Conservation (phyloP, 2,888 invertebrate genomes). For the Drosophila koepferae region DNA sequence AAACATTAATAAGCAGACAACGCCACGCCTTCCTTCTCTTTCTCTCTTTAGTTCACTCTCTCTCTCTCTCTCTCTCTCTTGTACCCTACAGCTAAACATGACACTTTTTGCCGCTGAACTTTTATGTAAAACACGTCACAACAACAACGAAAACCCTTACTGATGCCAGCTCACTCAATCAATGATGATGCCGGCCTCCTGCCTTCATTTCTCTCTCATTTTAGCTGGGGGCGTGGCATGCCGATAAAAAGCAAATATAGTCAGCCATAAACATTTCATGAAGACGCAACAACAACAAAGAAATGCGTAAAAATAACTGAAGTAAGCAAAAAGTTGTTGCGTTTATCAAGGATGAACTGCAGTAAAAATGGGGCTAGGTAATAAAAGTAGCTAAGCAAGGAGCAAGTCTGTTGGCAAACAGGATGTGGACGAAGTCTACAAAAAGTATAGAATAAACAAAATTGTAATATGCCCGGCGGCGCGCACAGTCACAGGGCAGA, state of each 20-base stretch:
- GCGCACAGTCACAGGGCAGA: neutral
- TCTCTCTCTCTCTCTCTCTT: neutral
- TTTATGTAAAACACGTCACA: constrained; percentile 59
- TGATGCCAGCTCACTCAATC: constrained; percentile 41
- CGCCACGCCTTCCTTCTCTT: neutral
- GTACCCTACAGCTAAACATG: constrained; percentile 41
- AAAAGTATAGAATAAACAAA: constrained; percentile 41
- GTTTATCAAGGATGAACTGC: constrained; percentile 62
- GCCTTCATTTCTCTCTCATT: neutral
- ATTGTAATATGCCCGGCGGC: constrained; percentile 59
- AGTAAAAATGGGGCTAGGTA: constrained; percentile 68
- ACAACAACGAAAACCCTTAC: constrained; percentile 7
- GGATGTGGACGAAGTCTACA: constrained; percentile 3
- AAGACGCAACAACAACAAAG: constrained; percentile 53
- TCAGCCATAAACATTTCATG: constrained; percentile 75
- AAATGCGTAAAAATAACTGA: constrained; percentile 61
- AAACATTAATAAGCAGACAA: constrained; percentile 54
- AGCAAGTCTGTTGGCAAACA: constrained; percentile 7
- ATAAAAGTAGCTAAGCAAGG: constrained; percentile 52
- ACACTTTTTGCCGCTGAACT: constrained; percentile 51
- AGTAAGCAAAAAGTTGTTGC: constrained; percentile 52
- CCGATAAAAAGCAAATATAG: constrained; percentile 57
- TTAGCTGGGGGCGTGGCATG: constrained; percentile 26
- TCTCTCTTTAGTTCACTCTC: neutral
- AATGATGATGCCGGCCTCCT: constrained; percentile 29